Base-by-base conservation (phyloP, 2,888 invertebrate species). In the Nesidiocoris tenuis region DNA sequence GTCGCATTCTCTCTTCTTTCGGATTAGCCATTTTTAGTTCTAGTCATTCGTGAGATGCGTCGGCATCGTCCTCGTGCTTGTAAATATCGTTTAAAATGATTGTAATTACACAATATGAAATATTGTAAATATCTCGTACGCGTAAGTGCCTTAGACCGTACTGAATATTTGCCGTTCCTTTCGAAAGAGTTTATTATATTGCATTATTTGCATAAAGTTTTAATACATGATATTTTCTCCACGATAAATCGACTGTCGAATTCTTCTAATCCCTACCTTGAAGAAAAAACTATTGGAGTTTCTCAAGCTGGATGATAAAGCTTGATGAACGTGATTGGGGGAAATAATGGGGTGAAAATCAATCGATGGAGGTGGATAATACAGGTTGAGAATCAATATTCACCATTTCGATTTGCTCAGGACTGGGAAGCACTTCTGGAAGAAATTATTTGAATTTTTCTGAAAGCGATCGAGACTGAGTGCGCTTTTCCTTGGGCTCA, bases 131-230 rank as follows among this genome's bases (percentile, higher is more conserved):
- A 79, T 77, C 70, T 68, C 76, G 70, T 77, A 79, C 61, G 12
- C 54, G 18, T 70, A 57, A 80, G 79, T 80, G 80, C 79, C 79
- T 79, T 80, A 79, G 80, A 76, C 76, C 71, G 78, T 78, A 78
- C 78, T 79, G 76, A 79, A 71, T 77, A 76, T 77, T 76, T 77
- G 76, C 79, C 76, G 79, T 79, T 79, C 79, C 79, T 79, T 78
- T 67, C 63, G 77, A 63, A 75, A 77, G 70, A 70, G 57, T 74
- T 76, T 76, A 76, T 76, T 61, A 75, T 68, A 76, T 68, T 68
- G 67, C 24, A 25, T 25, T 57, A 59, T 70, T 70, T 70, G 59
- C 70, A 70, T 70, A 59, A 59, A 57, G 55, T 67, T 63, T 67
- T 67, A 67, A 70, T 70, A 70, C 59, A 70, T 67, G 56, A 56